phyloP scores from a whole-genome alignment of 1,140 invertebrate species.

The Acromyrmex echinatior region DNA sequence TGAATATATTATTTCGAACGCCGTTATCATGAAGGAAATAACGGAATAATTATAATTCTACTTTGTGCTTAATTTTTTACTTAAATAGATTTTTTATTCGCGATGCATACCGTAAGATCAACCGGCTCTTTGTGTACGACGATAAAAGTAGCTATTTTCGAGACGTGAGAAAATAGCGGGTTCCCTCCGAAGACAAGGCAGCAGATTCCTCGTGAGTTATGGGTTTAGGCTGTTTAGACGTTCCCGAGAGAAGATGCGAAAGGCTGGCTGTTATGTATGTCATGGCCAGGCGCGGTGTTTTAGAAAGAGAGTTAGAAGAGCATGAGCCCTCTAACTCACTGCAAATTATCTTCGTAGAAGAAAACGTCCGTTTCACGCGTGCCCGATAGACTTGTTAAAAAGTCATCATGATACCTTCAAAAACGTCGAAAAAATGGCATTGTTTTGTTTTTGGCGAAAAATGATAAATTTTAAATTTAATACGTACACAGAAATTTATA shows the following conservation, averaged over 20 bases:
- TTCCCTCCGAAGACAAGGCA: slow-evolving; percentile 42
- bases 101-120: slow-evolving; percentile 10
- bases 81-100: slow-evolving; percentile 17
- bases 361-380: slow-evolving; percentile 45
- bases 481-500: neutral
- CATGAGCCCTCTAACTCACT: slow-evolving; percentile 43
- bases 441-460: neutral
- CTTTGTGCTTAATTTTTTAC: neutral
- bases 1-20: slow-evolving; percentile 8
- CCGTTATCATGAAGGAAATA: neutral
- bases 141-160: slow-evolving; percentile 47
- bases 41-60: neutral
- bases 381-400: slow-evolving; percentile 35
- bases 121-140: slow-evolving; percentile 8
- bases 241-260: slow-evolving; percentile 75
- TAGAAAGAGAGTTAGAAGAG: slow-evolving; percentile 76
- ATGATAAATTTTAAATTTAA: neutral
- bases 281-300: slow-evolving; percentile 73
- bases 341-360: slow-evolving; percentile 68
- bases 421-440: neutral
- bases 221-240: slow-evolving; percentile 65
- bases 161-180: slow-evolving; percentile 57
- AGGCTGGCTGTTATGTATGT: slow-evolving; percentile 74
- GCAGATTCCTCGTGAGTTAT: slow-evolving; percentile 68
- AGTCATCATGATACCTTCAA: neutral